phyloP scores from a whole-genome alignment of 2,113 vertebrate species.

The Pedionomus torquatus region DNA sequence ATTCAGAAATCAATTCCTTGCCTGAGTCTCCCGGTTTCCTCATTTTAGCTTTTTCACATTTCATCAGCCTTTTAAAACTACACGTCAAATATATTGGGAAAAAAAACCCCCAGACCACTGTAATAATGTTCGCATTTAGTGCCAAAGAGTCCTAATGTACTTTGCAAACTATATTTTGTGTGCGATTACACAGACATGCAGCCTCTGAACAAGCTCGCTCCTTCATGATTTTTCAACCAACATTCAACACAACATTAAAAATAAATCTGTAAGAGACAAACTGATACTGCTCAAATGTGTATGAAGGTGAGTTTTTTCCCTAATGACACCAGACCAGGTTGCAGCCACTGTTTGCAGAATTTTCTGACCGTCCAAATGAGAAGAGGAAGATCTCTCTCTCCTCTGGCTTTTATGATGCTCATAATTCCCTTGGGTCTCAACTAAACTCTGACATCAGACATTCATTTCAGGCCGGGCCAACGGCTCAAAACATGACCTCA shows the following conservation, averaged over 20 bases:
- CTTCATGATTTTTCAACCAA: constrained; percentile 21
- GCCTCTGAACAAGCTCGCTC: background rate
- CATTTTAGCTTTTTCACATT: constrained; percentile 32
- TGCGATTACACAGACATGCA: background rate
- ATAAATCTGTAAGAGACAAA: background rate
- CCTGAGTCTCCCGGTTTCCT: background rate
- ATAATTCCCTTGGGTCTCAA: background rate
- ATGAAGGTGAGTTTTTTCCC: background rate
- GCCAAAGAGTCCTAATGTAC: constrained; percentile 10
- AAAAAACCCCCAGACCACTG: background rate
- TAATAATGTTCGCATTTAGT: constrained; percentile 12
- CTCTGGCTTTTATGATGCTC: background rate
- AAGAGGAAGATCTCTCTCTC: background rate
- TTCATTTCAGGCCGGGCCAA: background rate
- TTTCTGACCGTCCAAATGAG: background rate
- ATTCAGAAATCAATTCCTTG: constrained; percentile 57
- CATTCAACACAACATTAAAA: constrained; percentile 43
- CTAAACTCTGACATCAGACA: background rate
- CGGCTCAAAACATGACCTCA: background rate
- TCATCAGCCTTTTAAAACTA: constrained; percentile 37
- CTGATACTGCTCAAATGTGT: background rate
- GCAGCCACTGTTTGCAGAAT: background rate
- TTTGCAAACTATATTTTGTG: constrained; percentile 16
- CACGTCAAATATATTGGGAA: background rate
- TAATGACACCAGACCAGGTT: background rate